Evolutionary conservation across 2,888 invertebrate genomes (phyloP).

Genomic region (Agrotis exclamationis): DNA sequence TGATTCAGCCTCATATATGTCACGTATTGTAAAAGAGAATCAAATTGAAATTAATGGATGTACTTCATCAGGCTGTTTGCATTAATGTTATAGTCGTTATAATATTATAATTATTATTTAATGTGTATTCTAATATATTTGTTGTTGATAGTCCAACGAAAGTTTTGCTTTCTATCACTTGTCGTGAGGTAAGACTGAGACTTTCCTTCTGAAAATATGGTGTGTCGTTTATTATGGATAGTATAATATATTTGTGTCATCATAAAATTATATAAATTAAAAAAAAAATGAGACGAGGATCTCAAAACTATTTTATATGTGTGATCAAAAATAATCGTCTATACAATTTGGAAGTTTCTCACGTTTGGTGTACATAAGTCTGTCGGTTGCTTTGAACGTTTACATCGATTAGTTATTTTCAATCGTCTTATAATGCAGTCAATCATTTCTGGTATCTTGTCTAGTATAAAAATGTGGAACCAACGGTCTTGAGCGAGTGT

Average conservation of each 20-base stretch:
- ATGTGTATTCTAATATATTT: constrained; percentile 69
- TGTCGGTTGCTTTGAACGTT: constrained; percentile 36
- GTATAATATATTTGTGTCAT: constrained; percentile 59
- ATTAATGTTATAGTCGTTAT: constrained; percentile 66
- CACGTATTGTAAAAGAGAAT: constrained; percentile 30
- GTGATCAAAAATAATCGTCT: constrained; percentile 53
- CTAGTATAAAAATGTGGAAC: constrained; percentile 21
- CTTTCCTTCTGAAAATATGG: constrained; percentile 69
- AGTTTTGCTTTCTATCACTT: constrained; percentile 73
- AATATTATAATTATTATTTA: constrained; percentile 59
- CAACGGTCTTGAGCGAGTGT: constrained; percentile 29
- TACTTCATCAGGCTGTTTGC: constrained; percentile 63
- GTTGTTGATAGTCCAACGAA: constrained; percentile 79
- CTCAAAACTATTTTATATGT: constrained; percentile 58
- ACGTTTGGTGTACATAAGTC: constrained; percentile 38
- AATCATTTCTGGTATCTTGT: constrained; percentile 19
- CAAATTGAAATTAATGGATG: constrained; percentile 45
- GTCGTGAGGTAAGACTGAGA: constrained; percentile 84
- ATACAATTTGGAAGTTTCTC: constrained; percentile 26
- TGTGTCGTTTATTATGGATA: constrained; percentile 54
- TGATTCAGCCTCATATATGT: constrained; percentile 45
- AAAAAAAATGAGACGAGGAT: constrained; percentile 54
- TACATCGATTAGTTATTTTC: constrained; percentile 29
- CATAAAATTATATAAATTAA: constrained; percentile 50
- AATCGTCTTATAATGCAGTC: constrained; percentile 27